A percentile compares a stretch with the other conserved stretches of the same genome.
phyloP scores from a whole-genome alignment of 2,113 vertebrate genomes.

The Neolamprologus sp. region DNA sequence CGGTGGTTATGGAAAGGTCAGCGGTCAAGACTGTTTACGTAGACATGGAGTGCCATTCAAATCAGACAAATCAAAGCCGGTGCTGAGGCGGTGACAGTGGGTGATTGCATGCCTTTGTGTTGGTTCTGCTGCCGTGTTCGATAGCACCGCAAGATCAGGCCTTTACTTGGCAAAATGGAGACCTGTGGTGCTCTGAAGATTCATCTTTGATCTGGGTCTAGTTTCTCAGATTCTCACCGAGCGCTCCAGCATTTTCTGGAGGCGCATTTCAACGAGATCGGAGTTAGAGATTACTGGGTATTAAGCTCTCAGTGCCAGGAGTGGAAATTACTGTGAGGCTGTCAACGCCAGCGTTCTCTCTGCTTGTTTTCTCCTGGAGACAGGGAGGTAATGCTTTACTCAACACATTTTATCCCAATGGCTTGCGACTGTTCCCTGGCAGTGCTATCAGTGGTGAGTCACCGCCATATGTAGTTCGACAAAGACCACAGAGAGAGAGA shows the following conservation, averaged over 20 bases:
- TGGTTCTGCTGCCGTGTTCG: background rate
- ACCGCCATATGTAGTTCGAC: constrained; percentile 26
- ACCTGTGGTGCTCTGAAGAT: background rate
- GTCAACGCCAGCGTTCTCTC: constrained; percentile 47
- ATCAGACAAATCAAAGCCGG: background rate
- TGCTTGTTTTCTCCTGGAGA: constrained; percentile 45
- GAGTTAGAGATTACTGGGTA: constrained; percentile 51
- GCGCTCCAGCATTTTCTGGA: constrained; percentile 4
- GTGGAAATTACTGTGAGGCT: constrained; percentile 52
- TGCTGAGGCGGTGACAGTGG: background rate
- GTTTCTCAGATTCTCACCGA: constrained; percentile 44
- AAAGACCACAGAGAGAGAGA: constrained; percentile 2
- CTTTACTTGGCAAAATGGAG: background rate
- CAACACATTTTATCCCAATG: constrained; percentile 38
- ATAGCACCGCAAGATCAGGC: background rate
- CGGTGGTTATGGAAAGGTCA: constrained; percentile 26
- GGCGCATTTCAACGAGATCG: constrained; percentile 50
- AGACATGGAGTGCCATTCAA: background rate
- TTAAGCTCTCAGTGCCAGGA: constrained; percentile 60
- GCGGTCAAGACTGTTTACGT: constrained; percentile 13
- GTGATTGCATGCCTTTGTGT: background rate
- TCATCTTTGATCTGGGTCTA: constrained; percentile 21
- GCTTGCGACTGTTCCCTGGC: constrained; percentile 54
- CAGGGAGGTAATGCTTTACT: constrained; percentile 45
- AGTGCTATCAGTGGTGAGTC: constrained; percentile 36